Conservation (phyloP, 1,140 invertebrate genomes). For the Ceratosolen solmsi region DNA sequence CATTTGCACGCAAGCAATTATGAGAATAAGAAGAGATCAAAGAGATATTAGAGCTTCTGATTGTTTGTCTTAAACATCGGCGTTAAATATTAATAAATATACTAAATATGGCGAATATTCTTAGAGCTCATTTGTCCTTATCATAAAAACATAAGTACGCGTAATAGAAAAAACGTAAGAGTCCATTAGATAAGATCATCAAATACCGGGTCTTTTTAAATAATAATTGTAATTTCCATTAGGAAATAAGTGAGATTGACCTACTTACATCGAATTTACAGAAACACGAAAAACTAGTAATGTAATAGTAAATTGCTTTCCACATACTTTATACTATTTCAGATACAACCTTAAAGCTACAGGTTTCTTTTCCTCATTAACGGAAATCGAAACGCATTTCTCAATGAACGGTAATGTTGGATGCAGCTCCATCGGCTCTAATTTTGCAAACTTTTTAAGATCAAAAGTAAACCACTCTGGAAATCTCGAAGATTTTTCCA, state of each 20-base stretch:
- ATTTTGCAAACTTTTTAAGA: conserved; percentile 23
- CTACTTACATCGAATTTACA: conserved; percentile 20
- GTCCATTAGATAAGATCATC: not conserved
- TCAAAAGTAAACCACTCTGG: not conserved
- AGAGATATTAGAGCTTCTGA: no score
- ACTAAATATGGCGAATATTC: no score
- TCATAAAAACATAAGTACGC: no score
- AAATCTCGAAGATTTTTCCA: not conserved
- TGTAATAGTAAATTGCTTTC: conserved; percentile 36
- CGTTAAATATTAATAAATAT: no score
- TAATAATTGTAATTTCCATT: not conserved
- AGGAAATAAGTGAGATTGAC: conserved; percentile 23
- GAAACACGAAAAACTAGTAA: conserved; percentile 36
- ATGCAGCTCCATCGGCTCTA: conserved; percentile 8
- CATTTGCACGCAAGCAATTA: no score
- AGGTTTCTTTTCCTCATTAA: conserved; percentile 42
- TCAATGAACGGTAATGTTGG: not conserved
- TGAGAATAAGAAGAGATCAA: no score
- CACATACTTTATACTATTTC: not conserved
- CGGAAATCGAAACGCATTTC: conserved; percentile 23
- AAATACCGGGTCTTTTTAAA: no score
- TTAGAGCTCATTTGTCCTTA: no score
- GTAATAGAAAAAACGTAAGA: no score
- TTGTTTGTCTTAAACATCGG: no score
- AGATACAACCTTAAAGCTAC: conserved; percentile 22